These are phyloP conservation scores for Lithodes maja DNA, from an alignment of 2,888 invertebrate genomes.

Conservation along the genomic window DNA sequence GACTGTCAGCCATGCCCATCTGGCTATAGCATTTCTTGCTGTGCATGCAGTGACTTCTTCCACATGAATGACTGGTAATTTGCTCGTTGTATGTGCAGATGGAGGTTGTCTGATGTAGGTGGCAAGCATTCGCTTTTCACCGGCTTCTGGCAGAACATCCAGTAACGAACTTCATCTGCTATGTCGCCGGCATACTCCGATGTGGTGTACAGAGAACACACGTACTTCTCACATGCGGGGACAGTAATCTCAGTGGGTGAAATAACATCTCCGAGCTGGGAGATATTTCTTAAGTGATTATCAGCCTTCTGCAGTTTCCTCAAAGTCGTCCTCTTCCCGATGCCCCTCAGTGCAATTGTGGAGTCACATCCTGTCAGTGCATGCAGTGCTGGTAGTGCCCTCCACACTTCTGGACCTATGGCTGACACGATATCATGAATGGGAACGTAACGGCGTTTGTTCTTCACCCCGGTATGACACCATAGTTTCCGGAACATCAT, in stretches of 20 bases:
- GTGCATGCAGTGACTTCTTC: slow-evolving; percentile 11
- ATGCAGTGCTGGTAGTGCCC: slow-evolving; percentile 14
- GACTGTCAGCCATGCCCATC: slow-evolving; percentile 16
- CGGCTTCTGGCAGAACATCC: background rate
- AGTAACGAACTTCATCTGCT: slow-evolving; percentile 16
- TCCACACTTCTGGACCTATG: background rate
- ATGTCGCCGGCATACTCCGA: background rate
- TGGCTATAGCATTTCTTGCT: background rate
- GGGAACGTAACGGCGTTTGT: slow-evolving; percentile 1
- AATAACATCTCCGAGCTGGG: background rate
- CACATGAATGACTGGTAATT: background rate
- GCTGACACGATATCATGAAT: background rate
- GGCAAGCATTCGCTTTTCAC: slow-evolving; percentile 15
- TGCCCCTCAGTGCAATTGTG: slow-evolving; percentile 12
- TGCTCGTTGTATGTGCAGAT: slow-evolving; percentile 16
- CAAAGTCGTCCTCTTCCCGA: slow-evolving; percentile 13
- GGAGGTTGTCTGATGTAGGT: slow-evolving; percentile 16
- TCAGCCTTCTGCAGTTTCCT: background rate
- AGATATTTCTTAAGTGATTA: slow-evolving; percentile 17
- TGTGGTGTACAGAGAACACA: slow-evolving; percentile 10
- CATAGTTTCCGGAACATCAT: background rate
- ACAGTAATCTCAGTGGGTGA: slow-evolving; percentile 3
- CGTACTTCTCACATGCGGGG: slow-evolving; percentile 20
- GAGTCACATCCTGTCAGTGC: slow-evolving; percentile 17
- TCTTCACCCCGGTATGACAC: slow-evolving; percentile 12